These are phyloP conservation scores for Bergia sp. DNA, from an alignment of 92 coral and sea anemone genomes.

Conservation along the genomic window DNA sequence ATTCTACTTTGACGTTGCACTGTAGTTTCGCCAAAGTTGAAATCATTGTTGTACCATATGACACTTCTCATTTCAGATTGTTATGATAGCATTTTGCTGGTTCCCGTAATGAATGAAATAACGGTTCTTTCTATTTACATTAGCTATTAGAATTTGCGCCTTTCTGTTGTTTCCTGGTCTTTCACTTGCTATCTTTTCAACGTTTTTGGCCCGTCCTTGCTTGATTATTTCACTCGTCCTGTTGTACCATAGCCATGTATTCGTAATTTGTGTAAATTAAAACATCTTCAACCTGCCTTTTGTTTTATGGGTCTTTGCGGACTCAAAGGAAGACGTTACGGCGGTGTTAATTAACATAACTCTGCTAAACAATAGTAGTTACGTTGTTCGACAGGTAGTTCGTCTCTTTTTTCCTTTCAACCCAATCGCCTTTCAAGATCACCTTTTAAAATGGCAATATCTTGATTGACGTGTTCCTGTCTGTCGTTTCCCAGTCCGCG, in stretches of 20 bases:
- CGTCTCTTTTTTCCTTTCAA: neutral
- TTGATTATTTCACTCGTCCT: neutral
- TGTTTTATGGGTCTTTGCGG: neutral
- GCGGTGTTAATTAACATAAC: neutral
- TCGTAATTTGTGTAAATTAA: neutral
- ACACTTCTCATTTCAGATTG: neutral
- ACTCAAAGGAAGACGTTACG: neutral
- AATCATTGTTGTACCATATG: neutral
- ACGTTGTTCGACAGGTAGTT: slow-evolving; percentile 4
- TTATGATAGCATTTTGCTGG: neutral
- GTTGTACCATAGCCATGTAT: neutral
- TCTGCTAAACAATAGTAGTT: neutral
- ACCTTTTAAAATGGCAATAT: neutral
- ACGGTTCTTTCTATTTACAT: too few relatives aligned
- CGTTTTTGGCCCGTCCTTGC: neutral
- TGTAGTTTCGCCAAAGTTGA: neutral
- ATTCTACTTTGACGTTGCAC: neutral
- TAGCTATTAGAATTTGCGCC: too few relatives aligned
- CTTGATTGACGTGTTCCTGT: neutral
- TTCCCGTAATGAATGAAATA: too few relatives aligned
- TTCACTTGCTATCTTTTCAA: neutral
- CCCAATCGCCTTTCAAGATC: neutral
- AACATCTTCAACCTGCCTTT: neutral
- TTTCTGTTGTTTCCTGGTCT: too few relatives aligned
- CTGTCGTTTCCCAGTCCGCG: neutral